Evolutionary conservation across 2,888 invertebrate genomes (phyloP).

Genomic region (Sisyra nigra): DNA sequence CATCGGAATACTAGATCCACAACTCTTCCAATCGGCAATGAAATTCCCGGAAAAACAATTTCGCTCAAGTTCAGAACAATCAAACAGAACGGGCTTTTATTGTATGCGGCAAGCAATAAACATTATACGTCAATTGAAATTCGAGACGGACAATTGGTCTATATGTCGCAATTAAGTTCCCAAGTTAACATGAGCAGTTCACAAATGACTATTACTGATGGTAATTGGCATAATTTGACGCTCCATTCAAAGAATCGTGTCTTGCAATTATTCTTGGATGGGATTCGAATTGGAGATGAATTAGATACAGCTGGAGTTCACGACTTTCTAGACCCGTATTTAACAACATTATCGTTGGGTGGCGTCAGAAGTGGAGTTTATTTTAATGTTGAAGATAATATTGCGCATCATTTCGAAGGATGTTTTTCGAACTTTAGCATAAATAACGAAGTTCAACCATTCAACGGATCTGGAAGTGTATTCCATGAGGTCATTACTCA

Average conservation of each 20-base stretch:
- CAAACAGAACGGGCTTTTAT: slow-evolving; percentile 59
- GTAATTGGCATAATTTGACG: slow-evolving; percentile 79
- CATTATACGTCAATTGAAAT: slow-evolving; percentile 74
- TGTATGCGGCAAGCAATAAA: slow-evolving; percentile 75
- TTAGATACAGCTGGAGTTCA: slow-evolving; percentile 75
- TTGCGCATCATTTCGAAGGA: slow-evolving; percentile 61
- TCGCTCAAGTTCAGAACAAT: slow-evolving; percentile 71
- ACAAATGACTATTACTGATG: slow-evolving; percentile 53
- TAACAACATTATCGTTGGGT: slow-evolving; percentile 66
- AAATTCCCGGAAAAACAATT: slow-evolving; percentile 44
- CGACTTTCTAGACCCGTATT: slow-evolving; percentile 81
- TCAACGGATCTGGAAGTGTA: slow-evolving; percentile 74
- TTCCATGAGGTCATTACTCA: slow-evolving; percentile 50
- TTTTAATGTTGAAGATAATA: slow-evolving; percentile 29
- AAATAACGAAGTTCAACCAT: slow-evolving; percentile 78
- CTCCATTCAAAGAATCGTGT: slow-evolving; percentile 53
- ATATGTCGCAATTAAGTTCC: slow-evolving; percentile 62
- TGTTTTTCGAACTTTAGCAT: slow-evolving; percentile 81
- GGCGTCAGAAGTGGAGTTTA: slow-evolving; percentile 51
- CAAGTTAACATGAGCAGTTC: slow-evolving; percentile 69
- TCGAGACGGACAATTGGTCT: slow-evolving; percentile 56
- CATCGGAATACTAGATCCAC: slow-evolving; percentile 25
- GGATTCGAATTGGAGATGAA: slow-evolving; percentile 60
- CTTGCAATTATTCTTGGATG: slow-evolving; percentile 56
- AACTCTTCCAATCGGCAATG: slow-evolving; percentile 13